A percentile compares a stretch with the other conserved stretches of the same genome.
phyloP scores from a whole-genome alignment of 1,140 invertebrate genomes.

The Cotesia glomerata region DNA sequence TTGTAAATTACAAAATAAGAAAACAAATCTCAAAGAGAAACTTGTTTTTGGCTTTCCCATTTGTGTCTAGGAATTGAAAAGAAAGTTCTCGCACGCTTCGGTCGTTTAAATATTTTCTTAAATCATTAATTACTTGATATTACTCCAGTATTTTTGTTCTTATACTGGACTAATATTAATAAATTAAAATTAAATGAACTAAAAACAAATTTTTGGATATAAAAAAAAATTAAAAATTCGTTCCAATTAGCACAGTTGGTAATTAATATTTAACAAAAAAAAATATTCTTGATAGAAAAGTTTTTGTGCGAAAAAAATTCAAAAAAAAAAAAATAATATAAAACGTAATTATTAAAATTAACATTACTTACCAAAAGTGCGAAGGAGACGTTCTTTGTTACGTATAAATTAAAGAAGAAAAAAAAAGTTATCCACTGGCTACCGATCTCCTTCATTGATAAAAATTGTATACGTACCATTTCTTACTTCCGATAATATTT shows the following conservation, averaged over 20 bases:
- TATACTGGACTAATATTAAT: neutral
- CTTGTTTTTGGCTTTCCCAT: conserved; percentile 22
- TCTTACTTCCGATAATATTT: conserved; percentile 40
- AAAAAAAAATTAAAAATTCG: conserved; percentile 32
- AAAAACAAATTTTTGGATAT: neutral
- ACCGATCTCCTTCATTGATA: conserved; percentile 32
- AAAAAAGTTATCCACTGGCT: conserved; percentile 37
- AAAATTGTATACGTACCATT: conserved; percentile 32
- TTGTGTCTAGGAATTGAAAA: conserved; percentile 35
- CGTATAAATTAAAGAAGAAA: conserved; percentile 36
- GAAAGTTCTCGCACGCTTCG: conserved; percentile 27
- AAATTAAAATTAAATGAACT: neutral
- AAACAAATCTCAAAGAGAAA: conserved; percentile 43
- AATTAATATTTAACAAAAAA: conserved; percentile 35
- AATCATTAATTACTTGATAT: neutral
- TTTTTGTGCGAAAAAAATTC: conserved; percentile 56
- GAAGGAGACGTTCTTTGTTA: conserved; percentile 10
- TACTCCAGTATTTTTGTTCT: neutral
- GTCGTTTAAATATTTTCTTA: conserved; percentile 12
- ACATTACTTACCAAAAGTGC: conserved; percentile 12
- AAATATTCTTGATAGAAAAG: conserved; percentile 63
- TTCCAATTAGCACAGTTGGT: conserved; percentile 30
- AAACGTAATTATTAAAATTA: conserved; percentile 6
- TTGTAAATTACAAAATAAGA: conserved; percentile 43
- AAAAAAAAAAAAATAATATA: conserved; percentile 28